Base-by-base conservation (phyloP, 1,140 invertebrate genomes). In the Zaprionus ornatus region DNA sequence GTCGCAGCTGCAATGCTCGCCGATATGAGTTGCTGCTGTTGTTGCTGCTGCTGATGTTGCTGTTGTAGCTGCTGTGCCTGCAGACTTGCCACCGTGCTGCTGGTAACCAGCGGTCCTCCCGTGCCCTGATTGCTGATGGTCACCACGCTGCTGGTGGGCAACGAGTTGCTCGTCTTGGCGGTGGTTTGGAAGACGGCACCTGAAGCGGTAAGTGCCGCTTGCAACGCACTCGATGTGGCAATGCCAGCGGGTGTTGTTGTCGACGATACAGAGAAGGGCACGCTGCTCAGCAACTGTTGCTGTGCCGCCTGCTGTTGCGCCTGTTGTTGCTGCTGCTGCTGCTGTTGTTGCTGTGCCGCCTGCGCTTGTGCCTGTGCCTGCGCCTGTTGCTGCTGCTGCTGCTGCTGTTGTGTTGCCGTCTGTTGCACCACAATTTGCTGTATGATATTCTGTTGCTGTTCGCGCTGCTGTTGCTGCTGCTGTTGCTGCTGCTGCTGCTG, bases 251-350 rank as follows among this genome's bases (percentile, higher is more conserved):
- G 80, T 78, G 93, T 88, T 92, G 94, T 74, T 88, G 94, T 73
- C 63, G 92, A 84, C 79, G 92, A 88, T 85, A 95, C 81, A 42
- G 93, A 93, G 78, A 93, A 82, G 78, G 92, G 90, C 65, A 93
- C 77, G 64, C 64, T 80, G 9, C 62, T 83, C 0, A 87, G 64
- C 42, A 88, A 21, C 12, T 62, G 78, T 56, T 70, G 82, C 17
- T 74, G 81, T 13, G 23, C 17, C 27, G 37, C 74, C 12, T 81
- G 61, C 17, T 59, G 54, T 13, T 72, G 69, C 17, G n/a, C 52
- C 10, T 32, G 62, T n/a, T 66, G 70, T 4, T 64, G 71, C 1
- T 37, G 60, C n/a, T 91, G 71, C 23, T 68, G 80, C 10, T 40
- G 57, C 9, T 92, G 77, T n/a, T 75, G 79, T 54, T 77, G 74